Conservation (phyloP, 37 sponge, comb jelly and placozoan species). For the Geodia barretti region DNA sequence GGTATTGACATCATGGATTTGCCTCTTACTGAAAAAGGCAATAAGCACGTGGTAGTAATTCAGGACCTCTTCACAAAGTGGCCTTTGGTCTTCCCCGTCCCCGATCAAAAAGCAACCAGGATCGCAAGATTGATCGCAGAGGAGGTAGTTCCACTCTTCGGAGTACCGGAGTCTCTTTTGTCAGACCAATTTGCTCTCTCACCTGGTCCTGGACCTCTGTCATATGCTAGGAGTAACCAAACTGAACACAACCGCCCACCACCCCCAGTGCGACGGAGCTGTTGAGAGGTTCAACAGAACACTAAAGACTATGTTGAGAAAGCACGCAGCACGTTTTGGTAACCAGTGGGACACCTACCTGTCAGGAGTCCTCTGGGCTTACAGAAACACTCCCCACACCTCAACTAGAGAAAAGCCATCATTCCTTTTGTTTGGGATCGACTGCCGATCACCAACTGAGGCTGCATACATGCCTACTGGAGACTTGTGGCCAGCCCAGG, state of each 20-base stretch:
- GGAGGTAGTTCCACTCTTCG: constrained; percentile 1
- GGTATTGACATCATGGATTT: neutral
- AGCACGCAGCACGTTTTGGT: constrained; percentile 6
- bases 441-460: constrained; percentile 28
- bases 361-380: constrained; percentile 37
- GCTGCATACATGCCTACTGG: constrained; percentile 12
- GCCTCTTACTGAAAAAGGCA: neutral
- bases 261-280: constrained; percentile 4
- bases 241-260: neutral
- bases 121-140: neutral
- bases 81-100: neutral
- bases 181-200: constrained; percentile 1
- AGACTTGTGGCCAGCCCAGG: neutral
- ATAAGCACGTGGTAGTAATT: neutral
- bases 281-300: constrained; percentile 28
- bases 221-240: neutral
- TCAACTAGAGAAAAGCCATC: constrained; percentile 41
- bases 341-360: constrained; percentile 37
- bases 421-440: constrained; percentile 45
- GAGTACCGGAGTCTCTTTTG: neutral
- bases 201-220: neutral
- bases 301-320: constrained; percentile 24
- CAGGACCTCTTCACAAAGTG: neutral
- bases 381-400: constrained; percentile 37
- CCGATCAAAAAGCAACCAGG: neutral